A percentile compares a stretch with the other conserved stretches of the same genome.
These are phyloP conservation scores for Pollenia angustigena DNA, from an alignment of 2,888 invertebrate species.

Conservation along the genomic window DNA sequence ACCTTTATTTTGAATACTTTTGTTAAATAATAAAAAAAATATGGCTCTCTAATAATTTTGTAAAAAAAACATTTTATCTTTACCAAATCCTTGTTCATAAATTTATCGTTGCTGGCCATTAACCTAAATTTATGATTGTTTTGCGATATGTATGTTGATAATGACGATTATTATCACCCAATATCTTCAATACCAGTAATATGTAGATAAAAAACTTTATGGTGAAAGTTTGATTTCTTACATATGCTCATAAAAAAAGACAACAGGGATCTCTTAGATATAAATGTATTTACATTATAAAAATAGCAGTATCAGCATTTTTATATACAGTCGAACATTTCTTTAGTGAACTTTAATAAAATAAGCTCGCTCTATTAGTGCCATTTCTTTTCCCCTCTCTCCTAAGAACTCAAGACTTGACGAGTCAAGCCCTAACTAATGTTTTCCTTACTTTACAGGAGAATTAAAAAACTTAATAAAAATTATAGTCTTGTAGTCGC, in stretches of 20 bases:
- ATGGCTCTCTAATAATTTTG: no score
- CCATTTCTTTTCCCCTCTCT: no score
- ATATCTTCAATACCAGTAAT: slow-evolving; percentile 16
- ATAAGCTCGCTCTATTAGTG: no score
- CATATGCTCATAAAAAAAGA: slow-evolving; percentile 3
- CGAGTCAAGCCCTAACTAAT: no score
- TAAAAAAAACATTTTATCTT: no score
- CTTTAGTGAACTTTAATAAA: no score
- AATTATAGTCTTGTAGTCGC: no score
- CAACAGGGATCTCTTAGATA: slow-evolving; percentile 10
- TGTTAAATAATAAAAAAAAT: no score
- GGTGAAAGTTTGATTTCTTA: background rate
- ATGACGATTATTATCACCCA: slow-evolving; percentile 28
- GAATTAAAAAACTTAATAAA: no score
- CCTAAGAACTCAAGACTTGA: no score
- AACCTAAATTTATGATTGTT: slow-evolving; percentile 20
- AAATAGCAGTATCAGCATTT: slow-evolving; percentile 42
- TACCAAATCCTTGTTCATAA: background rate
- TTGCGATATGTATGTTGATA: slow-evolving; percentile 7
- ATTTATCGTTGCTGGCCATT: background rate
- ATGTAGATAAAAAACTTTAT: slow-evolving; percentile 32
- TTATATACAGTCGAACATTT: background rate
- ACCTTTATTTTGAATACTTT: no score
- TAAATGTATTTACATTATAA: slow-evolving; percentile 29
- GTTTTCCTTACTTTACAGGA: no score